Base-by-base conservation (phyloP, 2,888 invertebrate genomes). In the Yponomeuta evonymella region DNA sequence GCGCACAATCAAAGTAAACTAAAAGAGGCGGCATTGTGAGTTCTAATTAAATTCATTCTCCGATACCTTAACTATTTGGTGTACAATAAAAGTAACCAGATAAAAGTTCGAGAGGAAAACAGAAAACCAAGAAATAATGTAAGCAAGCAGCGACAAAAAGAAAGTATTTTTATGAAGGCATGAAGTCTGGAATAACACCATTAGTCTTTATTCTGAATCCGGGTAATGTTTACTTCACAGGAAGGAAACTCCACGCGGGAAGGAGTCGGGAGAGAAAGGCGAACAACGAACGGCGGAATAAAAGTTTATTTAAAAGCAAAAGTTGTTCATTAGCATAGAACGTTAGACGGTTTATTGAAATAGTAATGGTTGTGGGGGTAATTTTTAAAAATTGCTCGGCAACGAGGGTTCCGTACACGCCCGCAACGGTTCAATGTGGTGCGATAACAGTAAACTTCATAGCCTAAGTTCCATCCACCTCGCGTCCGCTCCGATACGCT, bases 391-490 rank as follows among this genome's bases (percentile, higher is more conserved):
- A 89, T 86, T 86, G 87, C 89, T 81, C 80, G 15, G 79, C 83
- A 82, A 81, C 83, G 83, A 83, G 80, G 80, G 82, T 77, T 82
- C 75, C 79, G 84, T 83, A 84, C 87, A 87, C 84, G 87, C 81
- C 51, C 81, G 85, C 79, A 87, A 84, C 86, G 86, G 86, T 87
- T 86, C 87, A 88, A 90, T 87, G 86, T 82, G 78, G 75, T 79
- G 80, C 86, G 80, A 89, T 91, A 90, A 90, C 89, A 89, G 87
- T 91, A 89, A 89, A 87, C 87, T 88, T 88, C 89, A 90, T 88
- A 84, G 89, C 86, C 85, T 81, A 87, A 88, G 83, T 87, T 88
- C 83, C 83, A 83, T 83, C 85, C 81, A 76, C 77, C 78, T 83
- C 85, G 85, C 83, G 69, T 12, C 12, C 69, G 64, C 65, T 66